phyloP scores from a whole-genome alignment of 2,113 vertebrate genomes.

The Uropsilus gracilis region DNA sequence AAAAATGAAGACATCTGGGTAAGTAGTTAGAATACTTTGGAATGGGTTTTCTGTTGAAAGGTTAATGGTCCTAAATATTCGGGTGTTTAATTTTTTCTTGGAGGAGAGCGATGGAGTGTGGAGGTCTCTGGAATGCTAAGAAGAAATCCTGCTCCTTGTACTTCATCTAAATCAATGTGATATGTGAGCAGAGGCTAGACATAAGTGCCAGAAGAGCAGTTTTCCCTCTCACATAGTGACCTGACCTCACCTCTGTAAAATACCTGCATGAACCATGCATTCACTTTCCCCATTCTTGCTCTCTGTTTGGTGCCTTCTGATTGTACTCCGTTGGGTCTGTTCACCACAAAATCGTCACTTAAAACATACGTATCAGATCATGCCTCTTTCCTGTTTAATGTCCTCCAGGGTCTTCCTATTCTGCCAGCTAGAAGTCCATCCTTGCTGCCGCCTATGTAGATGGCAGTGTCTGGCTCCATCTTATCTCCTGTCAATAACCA shows the following conservation, averaged over 20 bases:
- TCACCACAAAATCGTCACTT: background rate
- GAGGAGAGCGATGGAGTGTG: background rate
- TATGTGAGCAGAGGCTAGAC: background rate
- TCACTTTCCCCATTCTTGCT: background rate
- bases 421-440: background rate
- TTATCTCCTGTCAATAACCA: background rate
- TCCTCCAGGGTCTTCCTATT: background rate
- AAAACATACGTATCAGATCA: background rate
- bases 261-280: fast-evolving
- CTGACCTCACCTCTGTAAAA: background rate
- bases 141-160: background rate
- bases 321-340: background rate
- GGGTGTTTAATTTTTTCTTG: background rate
- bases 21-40: background rate
- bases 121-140: background rate
- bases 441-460: fast-evolving
- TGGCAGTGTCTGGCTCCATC: fast-evolving
- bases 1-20: background rate
- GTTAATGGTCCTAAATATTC: background rate
- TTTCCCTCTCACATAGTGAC: background rate
- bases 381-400: too few species aligned
- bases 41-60: background rate
- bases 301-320: background rate
- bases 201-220: too few species aligned
- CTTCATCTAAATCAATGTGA: fast-evolving